Evolutionary conservation across 2,113 vertebrate genomes (phyloP).

Genomic region (Rallus limicola): DNA sequence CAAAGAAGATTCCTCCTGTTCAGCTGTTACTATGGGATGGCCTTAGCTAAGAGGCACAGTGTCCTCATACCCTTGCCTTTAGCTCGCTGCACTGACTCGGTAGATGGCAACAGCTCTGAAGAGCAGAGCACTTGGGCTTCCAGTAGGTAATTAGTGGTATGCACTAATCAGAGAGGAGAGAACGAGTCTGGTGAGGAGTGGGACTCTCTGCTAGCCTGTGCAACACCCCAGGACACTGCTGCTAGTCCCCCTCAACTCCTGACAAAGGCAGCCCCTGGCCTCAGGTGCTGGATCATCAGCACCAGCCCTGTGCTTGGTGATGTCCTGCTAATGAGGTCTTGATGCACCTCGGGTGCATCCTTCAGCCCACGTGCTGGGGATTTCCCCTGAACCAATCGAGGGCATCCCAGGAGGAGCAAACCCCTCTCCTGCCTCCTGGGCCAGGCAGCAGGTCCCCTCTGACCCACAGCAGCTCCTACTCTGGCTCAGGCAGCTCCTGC

Average conservation of each 20-base stretch:
- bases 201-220: neutral
- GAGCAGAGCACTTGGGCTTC: neutral
- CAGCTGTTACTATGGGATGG: neutral
- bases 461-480: fast-evolving
- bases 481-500: neutral
- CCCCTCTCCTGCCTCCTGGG: neutral
- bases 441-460: neutral
- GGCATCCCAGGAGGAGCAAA: neutral
- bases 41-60: neutral
- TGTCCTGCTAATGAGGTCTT: fast-evolving
- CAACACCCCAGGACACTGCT: too few relatives aligned
- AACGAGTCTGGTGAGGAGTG: neutral
- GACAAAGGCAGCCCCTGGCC: neutral
- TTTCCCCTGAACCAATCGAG: fast-evolving
- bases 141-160: neutral
- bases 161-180: neutral
- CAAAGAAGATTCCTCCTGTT: neutral
- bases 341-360: fast-evolving
- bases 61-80: neutral
- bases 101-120: neutral
- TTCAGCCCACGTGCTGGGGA: fast-evolving
- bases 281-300: neutral
- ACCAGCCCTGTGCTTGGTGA: neutral
- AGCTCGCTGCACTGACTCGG: neutral
- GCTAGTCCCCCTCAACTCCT: too few relatives aligned